These are phyloP conservation scores for Asbolus verrucosus DNA, from an alignment of 1,140 invertebrate species.

Conservation along the genomic window DNA sequence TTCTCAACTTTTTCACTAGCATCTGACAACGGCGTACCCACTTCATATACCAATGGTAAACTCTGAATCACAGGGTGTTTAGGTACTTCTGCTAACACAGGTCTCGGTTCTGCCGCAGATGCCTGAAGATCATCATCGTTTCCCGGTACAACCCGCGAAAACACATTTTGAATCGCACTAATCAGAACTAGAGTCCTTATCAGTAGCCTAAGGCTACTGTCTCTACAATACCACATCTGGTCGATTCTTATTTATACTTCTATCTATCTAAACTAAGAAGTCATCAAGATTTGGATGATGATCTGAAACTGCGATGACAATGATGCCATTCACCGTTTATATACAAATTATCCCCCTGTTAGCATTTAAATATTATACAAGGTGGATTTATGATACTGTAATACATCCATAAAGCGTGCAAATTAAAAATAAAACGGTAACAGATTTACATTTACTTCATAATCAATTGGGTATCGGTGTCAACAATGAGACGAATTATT, in stretches of 20 bases:
- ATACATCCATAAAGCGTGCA: conserved; percentile 42
- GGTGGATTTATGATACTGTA: conserved; percentile 17
- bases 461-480: conserved; percentile 43
- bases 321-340: conserved; percentile 8
- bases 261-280: neutral
- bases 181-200: conserved; percentile 15
- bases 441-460: conserved; percentile 40
- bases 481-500: conserved; percentile 37
- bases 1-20: conserved; percentile 58
- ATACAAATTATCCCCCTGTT: conserved; percentile 25
- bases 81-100: conserved; percentile 49
- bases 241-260: neutral
- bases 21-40: conserved; percentile 43
- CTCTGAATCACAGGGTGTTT: conserved; percentile 41
- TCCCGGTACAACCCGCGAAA: conserved; percentile 13
- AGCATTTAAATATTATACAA: conserved; percentile 29
- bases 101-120: conserved; percentile 54
- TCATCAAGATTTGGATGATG: neutral
- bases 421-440: conserved; percentile 37
- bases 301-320: neutral
- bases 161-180: conserved; percentile 3
- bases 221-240: conserved; percentile 1
- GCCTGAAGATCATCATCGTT: conserved; percentile 49
- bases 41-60: conserved; percentile 43
- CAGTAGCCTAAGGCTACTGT: conserved; percentile 2